Evolutionary conservation across 2,113 vertebrate genomes (phyloP), one percentile per base, ranked within the genome.

Genomic region (Murina feae): DNA sequence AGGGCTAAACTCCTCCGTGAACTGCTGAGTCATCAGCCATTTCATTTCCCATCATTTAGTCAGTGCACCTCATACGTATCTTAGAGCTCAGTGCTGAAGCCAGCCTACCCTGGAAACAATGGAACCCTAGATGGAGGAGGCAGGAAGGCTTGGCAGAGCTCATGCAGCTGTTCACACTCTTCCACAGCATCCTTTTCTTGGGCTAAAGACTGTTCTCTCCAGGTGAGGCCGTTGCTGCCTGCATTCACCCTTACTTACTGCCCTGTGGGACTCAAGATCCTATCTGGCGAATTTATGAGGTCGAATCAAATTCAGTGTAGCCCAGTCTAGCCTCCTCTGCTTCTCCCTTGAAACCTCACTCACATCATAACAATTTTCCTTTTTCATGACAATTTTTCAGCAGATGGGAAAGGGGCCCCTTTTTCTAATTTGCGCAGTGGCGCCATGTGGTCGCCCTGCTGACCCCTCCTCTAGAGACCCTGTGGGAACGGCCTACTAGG

Each of bases 361-460:
- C 17, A 75, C 30, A 63, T n/a, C 21, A 3, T 44, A n/a, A 42
- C 42, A 39, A 21, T 20, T 6, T 55, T 63, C 37, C 51, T 32
- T 78, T 90, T 86, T 71, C 49, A 51, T 63, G 23, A 86, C 32
- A 39, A 5, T 63, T 80, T 79, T 47, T 42, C 11, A 60, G 69
- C 18, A 72, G 72, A 47, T 37, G 30, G 68, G 37, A 28, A 74
- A 23, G 28, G 32, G 35, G 8, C 11, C 58, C 35, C 20, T 51
- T 84, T 44, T 53, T 49, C 76, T 76, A 39, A 71, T 68, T 81
- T 85, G 14, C 16, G 35, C 28, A 9, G 1, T 58, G 53, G 37
- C 0, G 0, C 63, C 35, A 47, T 28, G 5, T 35, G 18, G 13
- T n/a, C 28, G 37, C 35, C 75, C 42, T 17, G 11, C 37, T 1